A percentile compares a stretch with the other conserved stretches of the same genome.
Evolutionary conservation across 1,140 invertebrate species (phyloP).

Genomic region (Psix sp.): DNA sequence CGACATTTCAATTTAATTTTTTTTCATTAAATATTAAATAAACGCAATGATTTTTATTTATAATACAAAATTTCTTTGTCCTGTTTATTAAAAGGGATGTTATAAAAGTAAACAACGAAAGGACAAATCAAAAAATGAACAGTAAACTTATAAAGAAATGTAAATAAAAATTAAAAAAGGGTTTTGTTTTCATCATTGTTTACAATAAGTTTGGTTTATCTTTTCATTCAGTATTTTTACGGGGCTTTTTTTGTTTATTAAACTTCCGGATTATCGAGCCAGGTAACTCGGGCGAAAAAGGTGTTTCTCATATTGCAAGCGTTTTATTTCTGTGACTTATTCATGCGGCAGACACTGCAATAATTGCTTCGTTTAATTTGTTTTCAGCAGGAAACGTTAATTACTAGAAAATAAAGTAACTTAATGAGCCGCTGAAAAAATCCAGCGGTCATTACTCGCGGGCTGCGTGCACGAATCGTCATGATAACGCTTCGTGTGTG

Average conservation of each 20-base stretch:
- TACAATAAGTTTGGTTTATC: too few species aligned
- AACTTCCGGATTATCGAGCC: constrained; percentile 9
- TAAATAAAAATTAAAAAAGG: too few species aligned
- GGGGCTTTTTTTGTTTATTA: not conserved
- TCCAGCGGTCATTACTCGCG: constrained; percentile 50
- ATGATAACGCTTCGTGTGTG: constrained; percentile 29
- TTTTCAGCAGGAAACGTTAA: constrained; percentile 54
- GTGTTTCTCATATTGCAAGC: constrained; percentile 3
- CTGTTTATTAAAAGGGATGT: too few species aligned
- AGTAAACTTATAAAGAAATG: too few species aligned
- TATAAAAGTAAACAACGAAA: too few species aligned
- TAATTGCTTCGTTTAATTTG: constrained; percentile 54
- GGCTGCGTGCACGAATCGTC: constrained; percentile 32
- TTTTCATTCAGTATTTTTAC: too few species aligned
- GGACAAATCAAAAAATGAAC: too few species aligned
- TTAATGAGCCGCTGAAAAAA: constrained; percentile 58
- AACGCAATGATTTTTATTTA: too few species aligned
- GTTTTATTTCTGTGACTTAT: constrained; percentile 37
- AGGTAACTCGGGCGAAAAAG: constrained; percentile 3
- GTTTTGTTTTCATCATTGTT: too few species aligned
- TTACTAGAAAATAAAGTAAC: constrained; percentile 56
- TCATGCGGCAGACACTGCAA: constrained; percentile 29
- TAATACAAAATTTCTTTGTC: too few species aligned
- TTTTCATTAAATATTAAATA: too few species aligned
- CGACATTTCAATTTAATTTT: too few species aligned